These are phyloP conservation scores for Himalopsyche phryganea DNA, from an alignment of 1,140 invertebrate genomes.

Conservation along the genomic window DNA sequence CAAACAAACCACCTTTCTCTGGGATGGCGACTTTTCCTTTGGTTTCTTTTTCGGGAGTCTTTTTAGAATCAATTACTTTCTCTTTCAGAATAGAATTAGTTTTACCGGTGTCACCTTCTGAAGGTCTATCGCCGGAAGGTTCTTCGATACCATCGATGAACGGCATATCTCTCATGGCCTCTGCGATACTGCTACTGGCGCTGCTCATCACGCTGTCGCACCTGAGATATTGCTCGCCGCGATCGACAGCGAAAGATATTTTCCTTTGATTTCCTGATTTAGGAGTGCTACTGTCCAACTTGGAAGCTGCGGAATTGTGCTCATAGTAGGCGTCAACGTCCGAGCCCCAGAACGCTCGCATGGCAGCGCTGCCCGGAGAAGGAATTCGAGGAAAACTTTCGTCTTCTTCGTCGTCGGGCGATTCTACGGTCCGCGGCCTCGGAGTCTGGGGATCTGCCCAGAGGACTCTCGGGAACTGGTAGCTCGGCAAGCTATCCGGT, in stretches of 20 bases:
- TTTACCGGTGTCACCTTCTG: not conserved
- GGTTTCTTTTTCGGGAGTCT: not conserved
- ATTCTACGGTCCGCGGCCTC: conserved; percentile 8
- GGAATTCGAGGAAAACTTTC: conserved; percentile 28
- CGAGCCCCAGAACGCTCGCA: conserved; percentile 9
- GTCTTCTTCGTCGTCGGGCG: conserved; percentile 19
- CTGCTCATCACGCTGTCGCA: conserved; percentile 16
- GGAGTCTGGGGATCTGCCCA: conserved; percentile 26
- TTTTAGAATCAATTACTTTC: conserved; percentile 3
- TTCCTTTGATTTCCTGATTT: conserved; percentile 13
- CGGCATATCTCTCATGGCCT: conserved; percentile 30
- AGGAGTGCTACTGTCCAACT: conserved; percentile 12
- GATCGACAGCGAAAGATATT: conserved; percentile 26
- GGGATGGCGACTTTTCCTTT: not conserved
- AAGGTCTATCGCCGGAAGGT: not conserved
- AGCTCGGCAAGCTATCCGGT: no score
- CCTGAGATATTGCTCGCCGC: not conserved
- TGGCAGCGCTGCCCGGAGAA: conserved; percentile 9
- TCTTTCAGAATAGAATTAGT: not conserved
- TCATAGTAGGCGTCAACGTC: conserved; percentile 1
- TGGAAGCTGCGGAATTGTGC: conserved; percentile 3
- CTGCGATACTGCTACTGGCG: conserved; percentile 25
- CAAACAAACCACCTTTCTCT: conserved; percentile 24
- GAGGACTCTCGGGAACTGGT: conserved; percentile 28
- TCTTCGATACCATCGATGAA: conserved; percentile 29